Conservation (phyloP, 1,140 invertebrate species). For the Drosophila watanabei region DNA sequence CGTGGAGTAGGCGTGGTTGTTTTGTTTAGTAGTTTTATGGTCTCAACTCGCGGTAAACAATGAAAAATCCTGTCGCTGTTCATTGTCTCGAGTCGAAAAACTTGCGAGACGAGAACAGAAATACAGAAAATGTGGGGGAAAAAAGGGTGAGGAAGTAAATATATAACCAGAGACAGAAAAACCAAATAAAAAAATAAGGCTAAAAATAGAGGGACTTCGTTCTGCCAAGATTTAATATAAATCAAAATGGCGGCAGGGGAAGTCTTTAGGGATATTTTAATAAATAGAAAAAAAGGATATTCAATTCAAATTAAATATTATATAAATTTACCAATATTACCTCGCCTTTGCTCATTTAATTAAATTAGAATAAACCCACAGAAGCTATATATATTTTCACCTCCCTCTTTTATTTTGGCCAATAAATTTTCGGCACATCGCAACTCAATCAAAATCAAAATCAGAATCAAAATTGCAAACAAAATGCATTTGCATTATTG, state of each 20-base stretch:
- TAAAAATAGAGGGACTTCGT: slow-evolving; percentile 22
- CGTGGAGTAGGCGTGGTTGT: slow-evolving; percentile 52
- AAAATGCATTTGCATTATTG: slow-evolving; percentile 55
- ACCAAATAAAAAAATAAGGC: neutral
- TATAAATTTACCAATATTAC: neutral
- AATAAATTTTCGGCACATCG: slow-evolving; percentile 35
- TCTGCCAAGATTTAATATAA: slow-evolving; percentile 66
- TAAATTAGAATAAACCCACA: neutral
- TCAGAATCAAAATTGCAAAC: slow-evolving; percentile 36
- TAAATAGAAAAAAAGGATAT: slow-evolving; percentile 13
- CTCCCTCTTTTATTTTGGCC: slow-evolving; percentile 17
- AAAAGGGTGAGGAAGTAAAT: slow-evolving; percentile 1
- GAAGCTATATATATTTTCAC: neutral
- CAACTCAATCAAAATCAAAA: slow-evolving; percentile 36
- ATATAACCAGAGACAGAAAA: neutral
- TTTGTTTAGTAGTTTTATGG: slow-evolving; percentile 82
- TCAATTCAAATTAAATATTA: neutral
- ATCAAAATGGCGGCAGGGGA: slow-evolving; percentile 48
- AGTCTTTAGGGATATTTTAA: neutral
- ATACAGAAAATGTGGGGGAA: neutral
- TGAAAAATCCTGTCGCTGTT: slow-evolving; percentile 68
- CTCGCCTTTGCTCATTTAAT: slow-evolving; percentile 6
- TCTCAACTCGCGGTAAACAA: slow-evolving; percentile 77
- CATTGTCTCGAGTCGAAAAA: slow-evolving; percentile 76
- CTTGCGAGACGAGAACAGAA: slow-evolving; percentile 16